Evolutionary conservation across 2,113 vertebrate genomes (phyloP), one percentile per base, ranked within the genome.

Genomic region (Chitala chitala): DNA sequence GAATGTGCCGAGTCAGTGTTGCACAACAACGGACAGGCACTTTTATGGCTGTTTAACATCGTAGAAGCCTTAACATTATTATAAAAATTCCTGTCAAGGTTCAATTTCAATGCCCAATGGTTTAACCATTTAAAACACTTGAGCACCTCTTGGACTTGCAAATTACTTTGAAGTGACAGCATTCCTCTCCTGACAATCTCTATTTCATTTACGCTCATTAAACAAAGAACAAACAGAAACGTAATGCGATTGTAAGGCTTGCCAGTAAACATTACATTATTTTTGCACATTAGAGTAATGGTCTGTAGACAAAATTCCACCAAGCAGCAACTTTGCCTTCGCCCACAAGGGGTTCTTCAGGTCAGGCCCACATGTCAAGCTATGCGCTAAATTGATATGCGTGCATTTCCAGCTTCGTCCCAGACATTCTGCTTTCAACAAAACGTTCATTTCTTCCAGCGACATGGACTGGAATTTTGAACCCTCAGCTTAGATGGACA

Each of bases 341-440:
- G 69, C 77, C 85, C 73, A 54, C 78, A 84, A 82, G 24, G 53
- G 63, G 73, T 73, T 78, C 77, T 78, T 82, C 78, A 81, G 76
- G 81, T 70, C 36, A 29, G 26, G 74, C 86, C 88, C 84, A 89
- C 89, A 81, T 82, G 72, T 63, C 73, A 72, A 87, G 89, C 80
- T 82, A 85, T 84, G 80, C 70, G 73, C 73, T 29, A 59, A 83
- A 90, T 91, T 84, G 85, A 86, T 88, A 89, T 89, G 87, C 83
- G 89, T 85, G 65, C 58, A 77, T 69, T 79, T 82, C 82, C 79
- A 82, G 84, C 79, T 84, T 78, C 77, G 83, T 68, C 79, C 78
- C 83, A 84, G 85, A 84, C 83, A 33, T 77, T 69, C 58, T 42
- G 56, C 69, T 59, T 80, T 82, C 72, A 75, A 86, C 81, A 83